phyloP scores from a whole-genome alignment of 2,113 vertebrate genomes.

The Saccopteryx leptura region DNA sequence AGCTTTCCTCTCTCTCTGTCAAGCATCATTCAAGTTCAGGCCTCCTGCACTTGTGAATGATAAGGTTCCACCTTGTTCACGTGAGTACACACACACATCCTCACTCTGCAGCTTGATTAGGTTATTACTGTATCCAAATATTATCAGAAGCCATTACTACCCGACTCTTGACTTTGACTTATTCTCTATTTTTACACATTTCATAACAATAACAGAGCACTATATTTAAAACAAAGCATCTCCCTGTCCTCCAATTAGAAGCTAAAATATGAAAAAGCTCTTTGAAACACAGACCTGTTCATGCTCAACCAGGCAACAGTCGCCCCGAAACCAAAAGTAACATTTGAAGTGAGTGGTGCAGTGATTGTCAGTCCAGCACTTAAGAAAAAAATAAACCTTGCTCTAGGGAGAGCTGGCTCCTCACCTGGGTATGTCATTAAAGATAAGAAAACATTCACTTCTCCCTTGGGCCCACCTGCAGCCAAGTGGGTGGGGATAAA shows the following conservation, averaged over 20 bases:
- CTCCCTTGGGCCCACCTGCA: neutral
- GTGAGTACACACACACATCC: fast-evolving
- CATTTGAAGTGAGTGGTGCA: neutral
- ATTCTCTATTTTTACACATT: slow-evolving; percentile 38
- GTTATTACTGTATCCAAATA: neutral
- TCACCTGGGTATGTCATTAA: neutral
- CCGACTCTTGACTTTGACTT: slow-evolving; percentile 8
- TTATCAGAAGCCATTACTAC: neutral
- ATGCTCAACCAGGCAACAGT: neutral
- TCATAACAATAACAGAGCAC: neutral
- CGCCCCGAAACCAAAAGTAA: neutral
- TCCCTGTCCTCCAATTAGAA: neutral
- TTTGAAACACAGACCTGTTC: slow-evolving; percentile 7
- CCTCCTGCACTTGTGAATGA: neutral
- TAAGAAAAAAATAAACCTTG: neutral
- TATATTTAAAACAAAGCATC: slow-evolving; percentile 50
- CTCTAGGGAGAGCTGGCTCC: neutral
- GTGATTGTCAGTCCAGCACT: neutral
- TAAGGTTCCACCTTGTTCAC: neutral
- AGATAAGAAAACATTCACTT: neutral
- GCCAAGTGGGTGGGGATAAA: neutral
- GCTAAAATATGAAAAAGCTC: slow-evolving; percentile 20
- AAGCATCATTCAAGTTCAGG: slow-evolving; percentile 22
- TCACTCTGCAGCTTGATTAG: neutral
- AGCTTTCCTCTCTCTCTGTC: neutral